Evolutionary conservation across 2,888 invertebrate genomes (phyloP).

Genomic region (Amblyjoppa fuscipennis): DNA sequence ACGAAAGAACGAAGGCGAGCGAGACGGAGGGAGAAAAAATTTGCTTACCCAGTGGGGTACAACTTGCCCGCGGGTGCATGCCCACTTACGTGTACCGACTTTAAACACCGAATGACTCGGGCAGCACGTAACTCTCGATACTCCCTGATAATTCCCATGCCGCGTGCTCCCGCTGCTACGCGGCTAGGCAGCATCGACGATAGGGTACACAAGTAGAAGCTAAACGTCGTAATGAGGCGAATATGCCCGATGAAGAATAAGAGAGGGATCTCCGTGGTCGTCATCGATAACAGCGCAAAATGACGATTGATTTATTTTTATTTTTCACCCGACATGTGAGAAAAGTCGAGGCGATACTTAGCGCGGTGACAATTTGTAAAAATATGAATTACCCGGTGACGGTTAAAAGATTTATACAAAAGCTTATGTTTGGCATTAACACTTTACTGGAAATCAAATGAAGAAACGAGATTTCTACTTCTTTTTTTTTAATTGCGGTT

Average conservation of each 20-base stretch:
- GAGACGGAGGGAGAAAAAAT: slow-evolving; percentile 57
- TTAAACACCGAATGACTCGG: slow-evolving; percentile 62
- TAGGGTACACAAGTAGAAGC: not conserved
- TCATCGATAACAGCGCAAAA: not conserved
- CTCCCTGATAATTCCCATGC: slow-evolving; percentile 63
- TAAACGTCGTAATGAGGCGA: slow-evolving; percentile 79
- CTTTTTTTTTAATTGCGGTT: too few species aligned
- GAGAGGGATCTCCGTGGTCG: not conserved
- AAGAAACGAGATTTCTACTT: too few species aligned
- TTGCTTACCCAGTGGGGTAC: slow-evolving; percentile 57
- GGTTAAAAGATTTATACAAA: too few species aligned
- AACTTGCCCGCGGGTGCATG: slow-evolving; percentile 31
- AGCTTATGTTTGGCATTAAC: too few species aligned
- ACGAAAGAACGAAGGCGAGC: slow-evolving; percentile 28
- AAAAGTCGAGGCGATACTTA: too few species aligned
- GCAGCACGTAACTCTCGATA: slow-evolving; percentile 66
- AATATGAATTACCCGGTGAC: too few species aligned
- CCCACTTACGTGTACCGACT: slow-evolving; percentile 59
- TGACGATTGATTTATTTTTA: not conserved
- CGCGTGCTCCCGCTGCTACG: slow-evolving; percentile 40
- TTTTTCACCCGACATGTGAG: too few species aligned
- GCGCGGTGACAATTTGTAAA: too few species aligned
- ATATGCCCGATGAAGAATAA: slow-evolving; percentile 71
- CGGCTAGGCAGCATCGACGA: slow-evolving; percentile 31
- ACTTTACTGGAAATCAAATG: too few species aligned